These are phyloP conservation scores for Zosterops lateralis DNA, from an alignment of 2,113 vertebrate genomes.

Conservation along the genomic window DNA sequence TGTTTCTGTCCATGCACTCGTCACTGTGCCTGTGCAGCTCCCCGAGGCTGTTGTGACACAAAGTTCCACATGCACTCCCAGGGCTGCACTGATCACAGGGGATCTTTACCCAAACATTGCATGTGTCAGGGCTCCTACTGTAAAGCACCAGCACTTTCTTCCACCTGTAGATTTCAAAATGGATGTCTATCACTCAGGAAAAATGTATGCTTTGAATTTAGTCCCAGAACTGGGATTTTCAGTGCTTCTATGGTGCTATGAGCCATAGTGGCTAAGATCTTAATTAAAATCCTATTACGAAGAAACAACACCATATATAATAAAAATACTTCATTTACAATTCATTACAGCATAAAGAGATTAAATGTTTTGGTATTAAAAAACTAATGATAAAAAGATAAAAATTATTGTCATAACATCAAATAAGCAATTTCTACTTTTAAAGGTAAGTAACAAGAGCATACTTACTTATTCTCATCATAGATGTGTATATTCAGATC, in stretches of 20 bases:
- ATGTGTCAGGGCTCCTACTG: neutral
- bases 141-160: neutral
- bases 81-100: neutral
- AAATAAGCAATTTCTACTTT: neutral
- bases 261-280: neutral
- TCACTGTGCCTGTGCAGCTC: neutral
- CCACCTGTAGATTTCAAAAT: neutral
- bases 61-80: neutral
- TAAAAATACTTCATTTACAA: neutral
- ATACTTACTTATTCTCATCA: neutral
- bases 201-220: neutral
- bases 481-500: neutral
- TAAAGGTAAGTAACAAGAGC: neutral
- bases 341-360: neutral
- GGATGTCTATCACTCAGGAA: neutral
- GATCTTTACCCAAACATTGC: neutral
- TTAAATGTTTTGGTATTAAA: neutral
- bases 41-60: neutral
- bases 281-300: neutral
- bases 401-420: neutral
- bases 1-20: neutral
- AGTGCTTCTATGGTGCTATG: neutral
- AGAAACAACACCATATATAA: neutral
- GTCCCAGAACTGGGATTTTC: neutral
- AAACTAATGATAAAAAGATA: neutral